Conservation (phyloP, 2,797 vertebrate genomes). For the Coregonus suidteri region DNA sequence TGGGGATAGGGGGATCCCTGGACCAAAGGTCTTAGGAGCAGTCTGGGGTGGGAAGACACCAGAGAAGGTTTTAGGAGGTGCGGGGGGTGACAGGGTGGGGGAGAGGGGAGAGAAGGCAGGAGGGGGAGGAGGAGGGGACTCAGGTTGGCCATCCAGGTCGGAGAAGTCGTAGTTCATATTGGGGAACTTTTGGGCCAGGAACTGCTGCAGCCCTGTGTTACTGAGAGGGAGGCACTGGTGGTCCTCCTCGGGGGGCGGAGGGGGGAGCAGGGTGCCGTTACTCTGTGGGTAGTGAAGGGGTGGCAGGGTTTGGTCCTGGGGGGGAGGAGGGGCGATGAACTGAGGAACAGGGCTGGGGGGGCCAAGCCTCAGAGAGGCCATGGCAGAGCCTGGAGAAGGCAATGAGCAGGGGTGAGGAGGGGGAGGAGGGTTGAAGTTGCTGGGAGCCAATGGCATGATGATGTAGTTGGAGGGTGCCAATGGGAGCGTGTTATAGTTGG, state of each 20-base stretch:
- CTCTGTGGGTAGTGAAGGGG: conserved; percentile 57
- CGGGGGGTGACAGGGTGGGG: conserved; percentile 66
- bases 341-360: conserved; percentile 73
- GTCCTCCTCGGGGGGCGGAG: conserved; percentile 47
- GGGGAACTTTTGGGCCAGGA: conserved; percentile 83
- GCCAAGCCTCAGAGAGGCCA: conserved; percentile 82
- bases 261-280: conserved; percentile 65
- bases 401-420: conserved; percentile 73
- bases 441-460: conserved; percentile 62
- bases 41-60: conserved; percentile 77
- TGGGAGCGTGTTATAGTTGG: conserved; percentile 73
- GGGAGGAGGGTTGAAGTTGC: conserved; percentile 71
- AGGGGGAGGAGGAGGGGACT: conserved; percentile 59
- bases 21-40: conserved; percentile 69
- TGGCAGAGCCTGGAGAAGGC: conserved; percentile 81
- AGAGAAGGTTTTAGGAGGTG: conserved; percentile 82
- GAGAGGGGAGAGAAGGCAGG: conserved; percentile 53
- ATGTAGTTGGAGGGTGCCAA: conserved; percentile 62
- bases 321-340: conserved; percentile 73
- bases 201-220: conserved; percentile 75
- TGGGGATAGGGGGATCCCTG: conserved; percentile 54
- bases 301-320: conserved; percentile 55
- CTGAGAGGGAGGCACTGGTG: conserved; percentile 55
- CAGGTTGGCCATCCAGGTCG: conserved; percentile 35
- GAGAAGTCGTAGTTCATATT: conserved; percentile 79